Conservation (phyloP, 2,797 vertebrate genomes). For the Chelon auratus region DNA sequence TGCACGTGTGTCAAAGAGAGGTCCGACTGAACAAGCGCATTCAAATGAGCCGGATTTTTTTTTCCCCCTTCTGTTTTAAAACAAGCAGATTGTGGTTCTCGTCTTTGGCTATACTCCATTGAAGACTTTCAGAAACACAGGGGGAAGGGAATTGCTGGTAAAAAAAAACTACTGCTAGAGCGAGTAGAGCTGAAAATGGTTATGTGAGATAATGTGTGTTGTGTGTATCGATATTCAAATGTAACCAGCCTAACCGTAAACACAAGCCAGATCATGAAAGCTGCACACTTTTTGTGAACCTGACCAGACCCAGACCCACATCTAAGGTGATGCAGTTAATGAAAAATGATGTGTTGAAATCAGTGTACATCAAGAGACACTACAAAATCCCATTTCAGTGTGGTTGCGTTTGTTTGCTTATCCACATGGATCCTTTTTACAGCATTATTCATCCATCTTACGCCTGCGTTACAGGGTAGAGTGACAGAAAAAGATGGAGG, state of each 20-base stretch:
- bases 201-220: slow-evolving; percentile 41
- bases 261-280: slow-evolving; percentile 23
- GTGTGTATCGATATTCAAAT: slow-evolving; percentile 24
- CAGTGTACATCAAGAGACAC: slow-evolving; percentile 42
- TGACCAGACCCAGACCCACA: neutral
- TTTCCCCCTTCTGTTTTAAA: slow-evolving; percentile 10
- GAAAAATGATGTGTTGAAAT: slow-evolving; percentile 52
- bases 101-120: slow-evolving; percentile 14
- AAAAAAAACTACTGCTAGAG: slow-evolving; percentile 12
- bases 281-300: slow-evolving; percentile 8
- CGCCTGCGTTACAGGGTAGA: slow-evolving; percentile 4
- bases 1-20: slow-evolving; percentile 46
- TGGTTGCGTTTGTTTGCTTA: slow-evolving; percentile 45
- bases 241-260: slow-evolving; percentile 42
- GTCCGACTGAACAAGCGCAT: slow-evolving; percentile 34
- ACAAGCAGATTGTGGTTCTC: slow-evolving; percentile 30
- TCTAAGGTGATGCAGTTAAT: slow-evolving; percentile 5
- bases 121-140: slow-evolving; percentile 23
- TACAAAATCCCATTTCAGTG: slow-evolving; percentile 37
- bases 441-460: slow-evolving; percentile 28
- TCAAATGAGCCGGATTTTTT: slow-evolving; percentile 41
- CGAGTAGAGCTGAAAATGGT: slow-evolving; percentile 19
- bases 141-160: neutral
- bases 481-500: slow-evolving; percentile 16
- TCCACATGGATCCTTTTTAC: slow-evolving; percentile 46